Conservation (phyloP, 1,140 invertebrate species). For the Neodiprion virginianus region DNA sequence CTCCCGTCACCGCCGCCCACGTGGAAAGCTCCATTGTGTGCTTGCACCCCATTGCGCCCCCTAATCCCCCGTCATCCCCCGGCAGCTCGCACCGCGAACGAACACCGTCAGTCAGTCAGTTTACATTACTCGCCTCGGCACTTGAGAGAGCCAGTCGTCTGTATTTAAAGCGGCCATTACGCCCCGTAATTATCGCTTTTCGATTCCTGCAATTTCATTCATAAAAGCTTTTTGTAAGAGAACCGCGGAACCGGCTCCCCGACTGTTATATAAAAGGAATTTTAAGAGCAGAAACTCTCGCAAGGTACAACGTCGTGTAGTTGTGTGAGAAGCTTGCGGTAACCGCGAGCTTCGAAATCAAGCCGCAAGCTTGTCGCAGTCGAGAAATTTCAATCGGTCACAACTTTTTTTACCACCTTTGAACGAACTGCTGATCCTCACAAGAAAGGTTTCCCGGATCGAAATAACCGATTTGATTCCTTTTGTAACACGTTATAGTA, state of each 20-base stretch:
- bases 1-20: slow-evolving; percentile 23
- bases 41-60: neutral
- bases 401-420: too few relatives aligned
- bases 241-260: neutral
- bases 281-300: neutral
- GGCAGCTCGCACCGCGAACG: neutral
- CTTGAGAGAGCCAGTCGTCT: neutral
- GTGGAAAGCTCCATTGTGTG: slow-evolving; percentile 16
- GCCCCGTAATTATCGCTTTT: slow-evolving; percentile 2
- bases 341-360: too few relatives aligned
- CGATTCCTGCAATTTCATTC: neutral
- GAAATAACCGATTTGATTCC: too few relatives aligned
- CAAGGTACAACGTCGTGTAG: too few relatives aligned
- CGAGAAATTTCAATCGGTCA: too few relatives aligned
- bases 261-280: neutral
- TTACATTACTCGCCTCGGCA: slow-evolving; percentile 2
- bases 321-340: too few relatives aligned
- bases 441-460: too few relatives aligned
- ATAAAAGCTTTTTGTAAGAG: neutral
- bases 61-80: neutral
- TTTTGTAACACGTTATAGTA: too few relatives aligned
- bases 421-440: too few relatives aligned
- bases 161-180: slow-evolving; percentile 2
- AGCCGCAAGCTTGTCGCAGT: too few relatives aligned
- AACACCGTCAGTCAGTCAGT: neutral